Percentiles rank a stretch among this genome's conserved stretches.
Conservation (phyloP, 2,797 vertebrate genomes). For the Onychomys arenicola region DNA sequence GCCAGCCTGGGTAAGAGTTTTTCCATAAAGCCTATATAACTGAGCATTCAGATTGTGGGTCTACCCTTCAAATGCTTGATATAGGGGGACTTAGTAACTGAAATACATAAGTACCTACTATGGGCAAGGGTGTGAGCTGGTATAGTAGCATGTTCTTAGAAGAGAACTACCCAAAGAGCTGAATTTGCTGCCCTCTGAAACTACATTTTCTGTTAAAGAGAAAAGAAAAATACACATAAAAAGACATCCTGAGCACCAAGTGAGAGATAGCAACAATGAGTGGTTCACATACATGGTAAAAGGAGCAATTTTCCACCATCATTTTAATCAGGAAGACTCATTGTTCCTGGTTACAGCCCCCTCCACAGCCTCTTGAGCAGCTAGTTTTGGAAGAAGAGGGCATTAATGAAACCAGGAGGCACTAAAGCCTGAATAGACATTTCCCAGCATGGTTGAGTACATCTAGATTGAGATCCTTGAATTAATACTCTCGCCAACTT, state of each 20-base stretch:
- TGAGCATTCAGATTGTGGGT: not conserved
- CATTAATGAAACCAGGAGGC: slow-evolving; percentile 39
- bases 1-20: not conserved
- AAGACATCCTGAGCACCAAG: not conserved
- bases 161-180: not conserved
- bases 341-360: not conserved
- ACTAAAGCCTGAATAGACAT: slow-evolving; percentile 31
- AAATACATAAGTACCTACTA: not conserved
- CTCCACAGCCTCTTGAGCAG: slow-evolving; percentile 7
- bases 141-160: not conserved
- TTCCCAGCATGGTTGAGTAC: not conserved
- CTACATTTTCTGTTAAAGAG: not conserved
- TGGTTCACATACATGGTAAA: slow-evolving; percentile 19
- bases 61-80: not conserved
- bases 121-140: not conserved
- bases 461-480: slow-evolving; percentile 42
- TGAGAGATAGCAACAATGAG: not conserved
- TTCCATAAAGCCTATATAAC: not conserved
- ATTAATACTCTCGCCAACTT: not conserved
- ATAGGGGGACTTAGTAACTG: not conserved
- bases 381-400: slow-evolving; percentile 27
- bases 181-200: not conserved
- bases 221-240: slow-evolving; percentile 34
- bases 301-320: slow-evolving; percentile 43
- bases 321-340: slow-evolving; percentile 51